Conservation (phyloP, 2,888 invertebrate species). For the Eilema sororculum region DNA sequence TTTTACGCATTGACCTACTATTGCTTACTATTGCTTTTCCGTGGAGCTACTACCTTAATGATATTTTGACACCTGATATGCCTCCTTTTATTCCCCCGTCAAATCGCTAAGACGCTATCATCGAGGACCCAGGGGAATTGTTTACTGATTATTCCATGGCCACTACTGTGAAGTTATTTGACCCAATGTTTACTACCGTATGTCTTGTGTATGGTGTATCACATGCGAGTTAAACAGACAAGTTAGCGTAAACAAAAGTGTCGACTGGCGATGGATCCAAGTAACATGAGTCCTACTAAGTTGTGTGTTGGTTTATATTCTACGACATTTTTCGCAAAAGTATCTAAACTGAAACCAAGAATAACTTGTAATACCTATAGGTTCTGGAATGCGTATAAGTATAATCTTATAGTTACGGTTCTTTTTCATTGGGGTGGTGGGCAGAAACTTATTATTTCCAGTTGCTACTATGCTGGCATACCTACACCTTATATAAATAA, state of each 20-base stretch:
- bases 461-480: not conserved
- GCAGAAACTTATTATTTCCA: not conserved
- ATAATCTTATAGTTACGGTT: too few relatives aligned
- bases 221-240: conserved; percentile 7
- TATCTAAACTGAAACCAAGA: not conserved
- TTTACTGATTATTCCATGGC: not conserved
- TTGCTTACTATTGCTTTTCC: too few relatives aligned
- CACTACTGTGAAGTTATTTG: conserved; percentile 21
- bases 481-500: too few relatives aligned
- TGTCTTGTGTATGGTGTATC: conserved; percentile 1
- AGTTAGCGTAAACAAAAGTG: not conserved
- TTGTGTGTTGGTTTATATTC: not conserved
- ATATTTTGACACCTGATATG: too few relatives aligned
- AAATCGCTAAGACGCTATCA: too few relatives aligned
- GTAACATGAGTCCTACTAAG: not conserved
- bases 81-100: too few relatives aligned
- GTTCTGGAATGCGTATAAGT: not conserved
- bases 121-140: not conserved
- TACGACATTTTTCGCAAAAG: not conserved
- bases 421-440: too few relatives aligned
- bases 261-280: not conserved
- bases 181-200: conserved; percentile 23
- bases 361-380: not conserved
- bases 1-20: too few relatives aligned
- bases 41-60: too few relatives aligned